Conservation (phyloP, 2,888 invertebrate genomes). For the Catocala fraxini region DNA sequence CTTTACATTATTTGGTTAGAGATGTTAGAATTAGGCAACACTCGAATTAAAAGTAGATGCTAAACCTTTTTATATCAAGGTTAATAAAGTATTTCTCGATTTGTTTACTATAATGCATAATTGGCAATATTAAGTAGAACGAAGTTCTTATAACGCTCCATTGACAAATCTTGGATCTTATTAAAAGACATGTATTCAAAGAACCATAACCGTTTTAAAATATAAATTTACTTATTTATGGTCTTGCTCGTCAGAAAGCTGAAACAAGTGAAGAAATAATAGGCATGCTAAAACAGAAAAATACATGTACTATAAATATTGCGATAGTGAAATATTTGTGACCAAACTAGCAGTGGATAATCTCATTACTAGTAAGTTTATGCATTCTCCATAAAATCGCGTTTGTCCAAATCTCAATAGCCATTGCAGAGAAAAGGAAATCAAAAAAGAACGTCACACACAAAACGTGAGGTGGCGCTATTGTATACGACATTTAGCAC, state of each 20-base stretch:
- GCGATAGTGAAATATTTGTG: slow-evolving; percentile 51
- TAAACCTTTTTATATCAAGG: too few relatives aligned
- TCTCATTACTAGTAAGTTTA: slow-evolving; percentile 55
- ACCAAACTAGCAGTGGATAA: slow-evolving; percentile 46
- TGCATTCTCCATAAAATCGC: slow-evolving; percentile 16
- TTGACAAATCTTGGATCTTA: not conserved
- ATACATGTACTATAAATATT: slow-evolving; percentile 48
- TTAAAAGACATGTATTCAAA: slow-evolving; percentile 9
- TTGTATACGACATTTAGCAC: slow-evolving; percentile 41
- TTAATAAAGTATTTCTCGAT: too few relatives aligned
- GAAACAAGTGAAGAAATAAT: slow-evolving; percentile 63
- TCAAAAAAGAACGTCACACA: slow-evolving; percentile 52
- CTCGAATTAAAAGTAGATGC: too few relatives aligned
- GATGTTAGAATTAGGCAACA: too few relatives aligned
- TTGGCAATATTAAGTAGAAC: too few relatives aligned
- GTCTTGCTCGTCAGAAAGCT: slow-evolving; percentile 54
- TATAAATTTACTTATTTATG: slow-evolving; percentile 37
- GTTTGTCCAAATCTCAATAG: slow-evolving; percentile 38
- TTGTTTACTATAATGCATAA: too few relatives aligned
- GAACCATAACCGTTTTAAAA: slow-evolving; percentile 11
- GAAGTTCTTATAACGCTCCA: not conserved
- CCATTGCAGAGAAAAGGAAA: slow-evolving; percentile 52
- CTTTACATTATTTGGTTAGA: too few relatives aligned
- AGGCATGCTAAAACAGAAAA: slow-evolving; percentile 56
- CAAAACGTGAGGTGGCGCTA: slow-evolving; percentile 53